A percentile compares a stretch with the other conserved stretches of the same genome.
Conservation (phyloP, 2,113 vertebrate species). For the Vimba vimba region DNA sequence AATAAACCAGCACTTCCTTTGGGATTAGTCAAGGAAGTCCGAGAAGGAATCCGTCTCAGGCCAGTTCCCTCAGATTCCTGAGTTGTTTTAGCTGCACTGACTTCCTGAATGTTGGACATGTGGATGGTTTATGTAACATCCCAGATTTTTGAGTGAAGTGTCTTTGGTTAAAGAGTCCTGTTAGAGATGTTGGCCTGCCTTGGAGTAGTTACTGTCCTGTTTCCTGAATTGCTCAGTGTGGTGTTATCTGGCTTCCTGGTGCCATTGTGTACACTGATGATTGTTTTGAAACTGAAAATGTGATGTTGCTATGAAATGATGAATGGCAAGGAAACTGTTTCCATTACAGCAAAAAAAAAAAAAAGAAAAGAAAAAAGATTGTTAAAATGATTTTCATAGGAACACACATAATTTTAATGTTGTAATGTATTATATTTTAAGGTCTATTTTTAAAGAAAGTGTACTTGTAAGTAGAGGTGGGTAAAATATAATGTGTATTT, state of each 20-base stretch:
- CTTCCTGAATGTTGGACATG: slow-evolving; percentile 36
- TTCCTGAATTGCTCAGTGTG: slow-evolving; percentile 68
- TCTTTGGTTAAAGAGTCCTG: neutral
- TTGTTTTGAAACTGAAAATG: neutral
- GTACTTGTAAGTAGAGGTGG: too few species aligned
- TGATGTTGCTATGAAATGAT: slow-evolving; percentile 12
- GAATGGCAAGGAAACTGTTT: neutral
- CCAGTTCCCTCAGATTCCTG: slow-evolving; percentile 13
- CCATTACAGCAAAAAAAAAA: neutral
- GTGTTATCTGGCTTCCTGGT: slow-evolving; percentile 69
- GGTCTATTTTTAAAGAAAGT: neutral
- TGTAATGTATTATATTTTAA: too few species aligned
- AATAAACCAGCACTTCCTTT: slow-evolving; percentile 56
- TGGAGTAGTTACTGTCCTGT: slow-evolving; percentile 38
- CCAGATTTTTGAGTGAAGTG: neutral
- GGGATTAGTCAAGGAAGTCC: slow-evolving; percentile 47
- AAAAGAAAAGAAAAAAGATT: neutral
- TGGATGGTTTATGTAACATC: neutral
- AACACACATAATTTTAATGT: neutral
- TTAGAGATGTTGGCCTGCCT: neutral
- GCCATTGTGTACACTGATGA: slow-evolving; percentile 58
- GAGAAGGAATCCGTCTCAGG: slow-evolving; percentile 26
- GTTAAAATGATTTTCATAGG: neutral
- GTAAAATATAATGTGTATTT: neutral
- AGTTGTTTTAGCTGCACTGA: slow-evolving; percentile 21